These are phyloP conservation scores for Helleia helle DNA, from an alignment of 2,888 invertebrate species.

Conservation along the genomic window DNA sequence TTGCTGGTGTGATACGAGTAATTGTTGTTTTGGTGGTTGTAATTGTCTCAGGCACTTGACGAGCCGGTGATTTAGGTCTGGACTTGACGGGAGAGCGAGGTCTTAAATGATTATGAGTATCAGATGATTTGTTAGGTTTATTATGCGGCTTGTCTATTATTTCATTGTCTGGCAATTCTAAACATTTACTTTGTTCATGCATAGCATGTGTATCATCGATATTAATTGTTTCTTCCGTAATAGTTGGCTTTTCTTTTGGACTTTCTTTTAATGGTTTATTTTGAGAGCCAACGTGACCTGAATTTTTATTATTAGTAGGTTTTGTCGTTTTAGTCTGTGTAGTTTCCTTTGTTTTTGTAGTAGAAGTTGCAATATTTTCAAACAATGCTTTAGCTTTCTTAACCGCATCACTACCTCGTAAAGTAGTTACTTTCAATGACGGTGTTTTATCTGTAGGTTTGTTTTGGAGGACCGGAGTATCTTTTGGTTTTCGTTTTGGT, in stretches of 20 bases:
- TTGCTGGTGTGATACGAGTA: constrained; percentile 13
- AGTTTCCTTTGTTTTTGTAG: constrained; percentile 39
- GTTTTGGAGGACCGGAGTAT: neutral
- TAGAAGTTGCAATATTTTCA: constrained; percentile 75
- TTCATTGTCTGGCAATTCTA: neutral
- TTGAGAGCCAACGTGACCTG: constrained; percentile 30
- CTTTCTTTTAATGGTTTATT: constrained; percentile 42
- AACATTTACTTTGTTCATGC: constrained; percentile 25
- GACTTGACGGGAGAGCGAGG: constrained; percentile 37
- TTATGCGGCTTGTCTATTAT: constrained; percentile 25
- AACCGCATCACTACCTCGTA: constrained; percentile 77
- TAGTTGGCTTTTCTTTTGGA: constrained; percentile 38
- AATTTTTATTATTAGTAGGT: constrained; percentile 52
- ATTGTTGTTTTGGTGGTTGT: constrained; percentile 30
- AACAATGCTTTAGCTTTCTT: constrained; percentile 81
- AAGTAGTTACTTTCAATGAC: constrained; percentile 47
- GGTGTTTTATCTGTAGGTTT: constrained; percentile 37
- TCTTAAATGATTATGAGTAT: constrained; percentile 33
- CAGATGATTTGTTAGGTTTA: constrained; percentile 29
- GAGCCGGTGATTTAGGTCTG: constrained; percentile 38
- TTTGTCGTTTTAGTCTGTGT: constrained; percentile 42
- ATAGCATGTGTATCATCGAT: constrained; percentile 33
- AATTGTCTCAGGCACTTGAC: constrained; percentile 32
- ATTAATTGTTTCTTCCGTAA: constrained; percentile 34
- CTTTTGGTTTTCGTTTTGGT: no score